Conservation (phyloP, 2,797 vertebrate species). For the Sphenodon punctatus region DNA sequence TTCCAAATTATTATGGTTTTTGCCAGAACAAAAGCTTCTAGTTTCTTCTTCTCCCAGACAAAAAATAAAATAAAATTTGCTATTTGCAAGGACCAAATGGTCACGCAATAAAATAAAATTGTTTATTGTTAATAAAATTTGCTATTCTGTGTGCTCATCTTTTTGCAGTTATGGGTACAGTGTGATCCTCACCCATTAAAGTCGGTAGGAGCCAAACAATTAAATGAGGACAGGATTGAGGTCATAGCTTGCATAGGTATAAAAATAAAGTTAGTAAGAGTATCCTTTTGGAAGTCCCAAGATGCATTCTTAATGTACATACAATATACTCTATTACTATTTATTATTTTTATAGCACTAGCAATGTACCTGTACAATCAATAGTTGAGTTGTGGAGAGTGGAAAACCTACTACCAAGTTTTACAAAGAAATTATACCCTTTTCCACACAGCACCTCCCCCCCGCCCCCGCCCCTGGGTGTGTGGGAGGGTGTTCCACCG, state of each 20-base stretch:
- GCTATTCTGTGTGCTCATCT: neutral
- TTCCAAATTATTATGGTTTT: neutral
- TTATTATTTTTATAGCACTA: too few species aligned
- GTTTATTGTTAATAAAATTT: too few species aligned
- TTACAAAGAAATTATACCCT: neutral
- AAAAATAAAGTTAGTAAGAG: neutral
- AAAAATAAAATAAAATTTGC: neutral
- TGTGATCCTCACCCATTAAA: too few species aligned
- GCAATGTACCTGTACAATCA: neutral
- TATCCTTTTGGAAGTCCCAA: neutral
- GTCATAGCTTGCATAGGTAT: too few species aligned
- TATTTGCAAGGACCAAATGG: too few species aligned
- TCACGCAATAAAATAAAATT: too few species aligned
- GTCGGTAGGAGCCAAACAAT: too few species aligned
- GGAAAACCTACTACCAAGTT: neutral
- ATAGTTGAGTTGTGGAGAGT: neutral
- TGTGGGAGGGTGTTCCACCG: too few species aligned
- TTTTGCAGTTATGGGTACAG: neutral
- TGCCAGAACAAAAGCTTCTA: neutral
- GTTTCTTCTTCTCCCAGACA: neutral
- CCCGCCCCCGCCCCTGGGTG: too few species aligned
- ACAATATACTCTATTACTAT: neutral
- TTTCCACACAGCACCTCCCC: too few species aligned
- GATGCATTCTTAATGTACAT: neutral
- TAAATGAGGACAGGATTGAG: too few species aligned